These are phyloP conservation scores for Mythimna loreyi DNA, from an alignment of 2,888 invertebrate genomes.

Conservation along the genomic window DNA sequence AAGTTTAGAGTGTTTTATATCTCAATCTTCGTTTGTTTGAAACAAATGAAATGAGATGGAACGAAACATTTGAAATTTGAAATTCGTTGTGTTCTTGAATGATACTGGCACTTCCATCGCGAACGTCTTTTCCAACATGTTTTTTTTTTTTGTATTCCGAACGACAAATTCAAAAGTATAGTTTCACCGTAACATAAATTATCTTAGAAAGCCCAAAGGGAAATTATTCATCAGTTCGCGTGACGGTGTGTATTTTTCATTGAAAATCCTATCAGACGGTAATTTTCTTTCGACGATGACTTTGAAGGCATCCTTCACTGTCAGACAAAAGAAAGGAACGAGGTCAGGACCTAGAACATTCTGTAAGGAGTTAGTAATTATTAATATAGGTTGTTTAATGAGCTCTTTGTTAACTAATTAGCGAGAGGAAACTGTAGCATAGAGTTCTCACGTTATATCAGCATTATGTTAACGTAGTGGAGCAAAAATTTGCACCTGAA, in stretches of 20 bases:
- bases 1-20: background rate
- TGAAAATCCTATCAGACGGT: slow-evolving; percentile 15
- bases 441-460: slow-evolving; percentile 37
- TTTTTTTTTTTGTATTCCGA: background rate
- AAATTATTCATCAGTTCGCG: slow-evolving; percentile 28
- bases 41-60: slow-evolving; percentile 9
- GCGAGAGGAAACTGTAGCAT: slow-evolving; percentile 13
- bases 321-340: slow-evolving; percentile 41
- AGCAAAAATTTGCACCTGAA: background rate
- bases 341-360: slow-evolving; percentile 42
- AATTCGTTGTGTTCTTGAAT: background rate
- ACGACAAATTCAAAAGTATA: background rate
- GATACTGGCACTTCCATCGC: background rate
- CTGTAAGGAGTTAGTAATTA: slow-evolving; percentile 17
- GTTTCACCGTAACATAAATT: background rate
- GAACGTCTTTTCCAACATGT: background rate
- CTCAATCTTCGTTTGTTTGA: background rate
- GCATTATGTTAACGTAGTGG: slow-evolving; percentile 17
- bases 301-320: slow-evolving; percentile 49
- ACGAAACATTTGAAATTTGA: background rate
- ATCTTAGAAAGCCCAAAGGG: background rate
- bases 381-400: slow-evolving; percentile 29
- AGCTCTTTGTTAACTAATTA: slow-evolving; percentile 45
- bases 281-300: slow-evolving; percentile 19
- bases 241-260: slow-evolving; percentile 40